Evolutionary conservation across 2,797 vertebrate genomes (phyloP).

Genomic region (Crenuchus spilurus): DNA sequence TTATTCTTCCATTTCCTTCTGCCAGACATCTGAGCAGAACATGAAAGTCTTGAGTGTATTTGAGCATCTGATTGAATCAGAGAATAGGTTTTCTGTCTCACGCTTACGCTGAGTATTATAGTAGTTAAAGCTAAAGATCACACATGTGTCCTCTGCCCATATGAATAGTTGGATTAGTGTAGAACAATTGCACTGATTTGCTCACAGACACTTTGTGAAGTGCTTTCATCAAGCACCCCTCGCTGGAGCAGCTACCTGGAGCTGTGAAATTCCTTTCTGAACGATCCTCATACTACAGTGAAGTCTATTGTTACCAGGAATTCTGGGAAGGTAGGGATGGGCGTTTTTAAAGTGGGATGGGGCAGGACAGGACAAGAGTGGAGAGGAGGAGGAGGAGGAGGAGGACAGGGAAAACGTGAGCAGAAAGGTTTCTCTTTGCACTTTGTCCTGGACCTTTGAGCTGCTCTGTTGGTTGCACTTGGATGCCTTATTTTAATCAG

Average conservation of each 20-base stretch:
- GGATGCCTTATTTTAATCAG: conserved; percentile 46
- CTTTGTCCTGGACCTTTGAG: conserved; percentile 74
- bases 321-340: conserved; percentile 38
- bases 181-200: conserved; percentile 11
- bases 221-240: conserved; percentile 46
- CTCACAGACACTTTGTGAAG: conserved; percentile 11
- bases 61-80: conserved; percentile 48
- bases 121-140: conserved; percentile 29
- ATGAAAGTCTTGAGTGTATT: neutral
- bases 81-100: neutral
- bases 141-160: conserved; percentile 1
- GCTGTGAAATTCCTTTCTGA: conserved; percentile 41
- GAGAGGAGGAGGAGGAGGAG: conserved; percentile 30
- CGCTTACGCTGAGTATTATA: conserved; percentile 33
- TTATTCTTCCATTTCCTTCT: neutral
- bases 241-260: conserved; percentile 37
- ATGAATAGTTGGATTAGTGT: conserved; percentile 41
- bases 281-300: conserved; percentile 26
- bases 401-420: conserved; percentile 29
- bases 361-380: neutral
- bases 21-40: neutral
- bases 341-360: conserved; percentile 16
- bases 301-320: conserved; percentile 36
- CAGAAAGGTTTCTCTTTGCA: conserved; percentile 59
- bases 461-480: conserved; percentile 57